Evolutionary conservation across 2,888 invertebrate genomes (phyloP), one percentile per base, ranked within the genome.

Genomic region (Gymnoscelis rufifasciata): DNA sequence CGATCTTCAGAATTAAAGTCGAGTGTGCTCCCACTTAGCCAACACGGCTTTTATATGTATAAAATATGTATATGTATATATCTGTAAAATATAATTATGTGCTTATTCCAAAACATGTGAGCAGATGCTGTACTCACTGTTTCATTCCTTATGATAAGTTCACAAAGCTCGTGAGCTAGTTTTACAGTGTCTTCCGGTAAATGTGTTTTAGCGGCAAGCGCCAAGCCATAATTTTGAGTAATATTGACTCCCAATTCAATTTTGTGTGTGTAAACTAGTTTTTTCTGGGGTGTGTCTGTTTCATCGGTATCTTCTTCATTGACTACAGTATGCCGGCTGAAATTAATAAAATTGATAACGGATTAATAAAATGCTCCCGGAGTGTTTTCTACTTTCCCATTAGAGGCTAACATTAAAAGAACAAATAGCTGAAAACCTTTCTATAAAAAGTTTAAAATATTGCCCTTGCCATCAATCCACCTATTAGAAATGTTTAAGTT

Each of bases 211-310:
- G 90, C 79, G 1, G 93, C 92, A 38, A 94, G 72, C 15, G 90
- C 83, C 19, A 94, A 75, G 0, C 94, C 94, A 62, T 95, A 94
- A 50, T 90, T 81, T 54, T 90, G 35, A 10, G 36, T 35, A 8
- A 38, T 45, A 19, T 39, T 45, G 30, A 42, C 74, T 3, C 94
- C 94, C 0, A 80, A 73, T 44, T 89, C 83, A 19, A 94, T 68
- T 60, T 87, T 90, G 60, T 94, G 92, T 14, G 91, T 90, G 60
- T 92, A 94, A n/a, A 90, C 68, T 15, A 94, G 75, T 54, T 83
- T 78, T 29, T 69, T 74, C 8, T 77, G 60, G 2, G 54, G 56
- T 30, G 60, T 62, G 28, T 73, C 67, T 6, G 71, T 57, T 27
- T 40, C 38, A 19, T 68, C 71, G 3, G 71, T 67, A 7, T 59